Percentiles rank a stretch among this genome's conserved stretches.
phyloP scores from a whole-genome alignment of 1,140 invertebrate species.

The Ips typographus region DNA sequence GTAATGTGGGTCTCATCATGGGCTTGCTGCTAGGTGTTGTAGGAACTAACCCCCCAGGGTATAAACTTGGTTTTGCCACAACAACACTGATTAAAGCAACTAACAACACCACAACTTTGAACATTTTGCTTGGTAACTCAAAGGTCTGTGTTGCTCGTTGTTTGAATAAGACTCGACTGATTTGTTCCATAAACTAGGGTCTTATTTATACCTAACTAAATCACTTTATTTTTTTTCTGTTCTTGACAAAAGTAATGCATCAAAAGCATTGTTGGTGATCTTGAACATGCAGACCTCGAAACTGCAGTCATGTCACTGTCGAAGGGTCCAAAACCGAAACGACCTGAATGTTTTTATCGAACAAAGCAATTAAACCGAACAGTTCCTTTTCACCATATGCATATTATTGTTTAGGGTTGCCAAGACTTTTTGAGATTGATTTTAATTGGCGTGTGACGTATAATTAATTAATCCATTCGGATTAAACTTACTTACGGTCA shows the following conservation, averaged over 20 bases:
- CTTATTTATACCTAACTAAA: background rate
- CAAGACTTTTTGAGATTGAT: background rate
- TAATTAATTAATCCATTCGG: background rate
- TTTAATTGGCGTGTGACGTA: background rate
- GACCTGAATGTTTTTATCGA: no score
- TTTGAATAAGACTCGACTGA: background rate
- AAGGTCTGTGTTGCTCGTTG: background rate
- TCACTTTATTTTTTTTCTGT: background rate
- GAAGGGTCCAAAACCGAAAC: no score
- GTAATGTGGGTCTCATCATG: background rate
- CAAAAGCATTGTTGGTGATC: background rate
- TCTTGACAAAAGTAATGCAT: background rate
- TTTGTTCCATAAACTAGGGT: background rate
- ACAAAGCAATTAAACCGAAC: no score
- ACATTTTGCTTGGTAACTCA: background rate
- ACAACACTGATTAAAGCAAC: background rate
- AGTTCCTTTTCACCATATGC: no score
- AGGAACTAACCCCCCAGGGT: background rate
- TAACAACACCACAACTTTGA: conserved; percentile 1
- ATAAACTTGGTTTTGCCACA: background rate
- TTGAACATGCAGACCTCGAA: conserved; percentile 1
- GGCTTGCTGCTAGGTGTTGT: background rate
- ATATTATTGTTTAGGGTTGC: background rate
- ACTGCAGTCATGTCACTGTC: background rate
- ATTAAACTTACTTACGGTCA: background rate